Conservation (phyloP, 2,113 vertebrate species). For the Lampris megalopsis region DNA sequence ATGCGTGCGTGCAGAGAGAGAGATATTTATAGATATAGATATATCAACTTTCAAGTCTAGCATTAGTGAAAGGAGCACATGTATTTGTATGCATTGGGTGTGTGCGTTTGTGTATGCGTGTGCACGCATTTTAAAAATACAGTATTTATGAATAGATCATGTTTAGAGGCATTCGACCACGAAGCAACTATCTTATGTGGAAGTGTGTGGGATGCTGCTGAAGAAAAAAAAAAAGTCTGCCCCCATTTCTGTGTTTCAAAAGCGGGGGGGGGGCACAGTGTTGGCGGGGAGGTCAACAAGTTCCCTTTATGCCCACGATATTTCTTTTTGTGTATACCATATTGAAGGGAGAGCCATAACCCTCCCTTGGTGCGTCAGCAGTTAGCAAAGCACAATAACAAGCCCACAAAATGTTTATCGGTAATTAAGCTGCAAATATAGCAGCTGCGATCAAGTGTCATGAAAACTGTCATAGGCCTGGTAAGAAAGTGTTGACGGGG, state of each 20-base stretch:
- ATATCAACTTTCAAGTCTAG: conserved; percentile 16
- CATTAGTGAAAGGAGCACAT: conserved; percentile 15
- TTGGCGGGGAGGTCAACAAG: background rate
- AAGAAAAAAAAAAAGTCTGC: conserved; percentile 11
- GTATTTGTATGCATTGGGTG: conserved; percentile 11
- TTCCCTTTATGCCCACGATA: background rate
- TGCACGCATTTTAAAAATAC: conserved; percentile 51
- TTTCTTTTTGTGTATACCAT: background rate
- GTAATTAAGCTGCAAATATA: background rate
- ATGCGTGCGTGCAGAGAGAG: conserved; percentile 42
- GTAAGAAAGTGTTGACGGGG: too few relatives aligned
- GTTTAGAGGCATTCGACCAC: conserved; percentile 25
- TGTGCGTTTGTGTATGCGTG: conserved; percentile 7
- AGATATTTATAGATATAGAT: too few relatives aligned
- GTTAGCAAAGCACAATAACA: too few relatives aligned
- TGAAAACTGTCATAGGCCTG: background rate
- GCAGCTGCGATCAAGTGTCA: background rate
- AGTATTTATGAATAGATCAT: conserved; percentile 62
- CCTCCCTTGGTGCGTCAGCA: too few relatives aligned
- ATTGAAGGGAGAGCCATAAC: too few relatives aligned
- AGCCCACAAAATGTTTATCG: too few relatives aligned
- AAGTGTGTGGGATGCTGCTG: conserved; percentile 15
- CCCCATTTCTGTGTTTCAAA: conserved; percentile 23
- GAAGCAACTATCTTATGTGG: conserved; percentile 28
- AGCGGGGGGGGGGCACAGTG: conserved; percentile 6